These are phyloP conservation scores for Leucophenga varia DNA, from an alignment of 1,140 invertebrate genomes.

Conservation along the genomic window DNA sequence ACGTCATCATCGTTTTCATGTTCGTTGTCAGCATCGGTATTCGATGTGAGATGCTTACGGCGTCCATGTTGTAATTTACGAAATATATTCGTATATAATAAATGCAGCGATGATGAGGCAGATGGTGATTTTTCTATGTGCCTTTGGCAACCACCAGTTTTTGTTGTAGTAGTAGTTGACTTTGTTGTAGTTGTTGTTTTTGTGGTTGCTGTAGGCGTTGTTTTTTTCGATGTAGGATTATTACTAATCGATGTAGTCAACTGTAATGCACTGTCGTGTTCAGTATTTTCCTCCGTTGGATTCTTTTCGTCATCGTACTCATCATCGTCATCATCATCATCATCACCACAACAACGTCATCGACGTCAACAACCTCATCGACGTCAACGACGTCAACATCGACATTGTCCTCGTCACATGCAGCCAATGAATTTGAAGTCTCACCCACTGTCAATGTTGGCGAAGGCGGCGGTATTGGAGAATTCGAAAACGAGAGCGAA, in stretches of 20 bases:
- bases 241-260: conserved; percentile 29
- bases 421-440: conserved; percentile 15
- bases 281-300: conserved; percentile 18
- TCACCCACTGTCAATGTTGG: conserved; percentile 15
- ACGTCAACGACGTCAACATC: too few species aligned
- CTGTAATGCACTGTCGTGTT: conserved; percentile 38
- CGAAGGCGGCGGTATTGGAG: conserved; percentile 30
- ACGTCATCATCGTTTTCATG: conserved; percentile 10
- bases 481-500: conserved; percentile 36
- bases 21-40: conserved; percentile 30
- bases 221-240: conserved; percentile 3
- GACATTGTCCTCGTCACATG: conserved; percentile 17
- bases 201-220: too few species aligned
- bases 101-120: conserved; percentile 41
- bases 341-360: conserved; percentile 11
- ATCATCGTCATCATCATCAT: conserved; percentile 13
- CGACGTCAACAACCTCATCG: conserved; percentile 11
- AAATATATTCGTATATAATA: conserved; percentile 46
- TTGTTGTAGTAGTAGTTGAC: too few species aligned
- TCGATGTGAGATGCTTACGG: conserved; percentile 31
- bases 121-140: conserved; percentile 42
- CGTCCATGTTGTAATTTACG: conserved; percentile 24
- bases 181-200: too few species aligned
- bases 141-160: too few species aligned
- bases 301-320: conserved; percentile 25